phyloP scores from a whole-genome alignment of 37 sponge, comb jelly and placozoan species.

The Geodia barretti region DNA sequence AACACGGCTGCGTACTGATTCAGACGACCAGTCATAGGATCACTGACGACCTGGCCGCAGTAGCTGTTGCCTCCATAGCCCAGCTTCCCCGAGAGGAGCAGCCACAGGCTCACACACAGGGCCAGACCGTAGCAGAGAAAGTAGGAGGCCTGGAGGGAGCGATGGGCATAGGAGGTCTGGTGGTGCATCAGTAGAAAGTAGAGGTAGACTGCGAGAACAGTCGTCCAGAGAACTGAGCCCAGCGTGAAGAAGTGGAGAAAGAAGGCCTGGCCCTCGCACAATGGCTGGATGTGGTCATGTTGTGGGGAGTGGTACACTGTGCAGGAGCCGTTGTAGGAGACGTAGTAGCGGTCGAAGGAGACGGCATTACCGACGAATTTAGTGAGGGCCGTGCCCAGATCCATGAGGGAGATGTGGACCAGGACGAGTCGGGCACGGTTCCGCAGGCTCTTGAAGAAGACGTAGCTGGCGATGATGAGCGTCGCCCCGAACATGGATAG shows the following conservation, averaged over 20 bases:
- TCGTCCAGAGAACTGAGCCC: conserved; percentile 59
- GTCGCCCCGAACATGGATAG: conserved; percentile 68
- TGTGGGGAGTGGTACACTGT: background rate
- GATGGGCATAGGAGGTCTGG: background rate
- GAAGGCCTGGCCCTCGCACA: conserved; percentile 55
- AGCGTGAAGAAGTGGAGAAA: conserved; percentile 42
- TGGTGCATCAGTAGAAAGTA: conserved; percentile 32
- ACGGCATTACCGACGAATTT: conserved; percentile 55
- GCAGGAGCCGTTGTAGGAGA: background rate
- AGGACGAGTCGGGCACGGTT: conserved; percentile 50
- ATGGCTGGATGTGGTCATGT: background rate
- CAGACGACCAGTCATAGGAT: background rate
- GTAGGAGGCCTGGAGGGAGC: conserved; percentile 21
- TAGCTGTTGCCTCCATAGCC: conserved; percentile 16
- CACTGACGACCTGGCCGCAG: conserved; percentile 10
- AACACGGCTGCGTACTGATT: background rate
- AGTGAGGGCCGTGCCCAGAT: conserved; percentile 34
- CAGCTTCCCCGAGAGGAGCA: conserved; percentile 4
- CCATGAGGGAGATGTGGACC: conserved; percentile 77
- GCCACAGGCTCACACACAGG: conserved; percentile 30
- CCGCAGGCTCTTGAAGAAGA: conserved; percentile 30
- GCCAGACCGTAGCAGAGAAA: conserved; percentile 41
- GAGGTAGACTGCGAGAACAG: conserved; percentile 40
- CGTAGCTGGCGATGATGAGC: conserved; percentile 56
- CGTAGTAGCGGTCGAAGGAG: conserved; percentile 51